A percentile compares a stretch with the other conserved stretches of the same genome.
phyloP scores from a whole-genome alignment of 2,797 vertebrate genomes.

The Acanthis flammea region DNA sequence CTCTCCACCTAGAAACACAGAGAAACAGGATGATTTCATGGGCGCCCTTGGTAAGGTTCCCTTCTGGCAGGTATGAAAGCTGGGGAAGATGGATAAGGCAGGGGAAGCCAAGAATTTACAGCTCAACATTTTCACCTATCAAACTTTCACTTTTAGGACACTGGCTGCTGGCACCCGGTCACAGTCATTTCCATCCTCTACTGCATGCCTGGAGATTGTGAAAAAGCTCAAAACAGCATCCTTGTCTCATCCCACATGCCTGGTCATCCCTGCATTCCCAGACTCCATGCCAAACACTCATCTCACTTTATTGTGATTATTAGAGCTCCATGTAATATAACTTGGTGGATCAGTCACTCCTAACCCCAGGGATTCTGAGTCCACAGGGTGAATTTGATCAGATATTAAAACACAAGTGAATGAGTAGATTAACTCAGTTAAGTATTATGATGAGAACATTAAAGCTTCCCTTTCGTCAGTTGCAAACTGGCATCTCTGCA shows the following conservation, averaged over 20 bases:
- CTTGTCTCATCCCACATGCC: background rate
- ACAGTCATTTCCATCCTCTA: background rate
- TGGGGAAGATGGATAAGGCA: background rate
- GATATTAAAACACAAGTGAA: background rate
- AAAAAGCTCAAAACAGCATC: background rate
- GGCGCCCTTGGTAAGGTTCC: background rate
- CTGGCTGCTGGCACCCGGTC: background rate
- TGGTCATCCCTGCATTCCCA: background rate
- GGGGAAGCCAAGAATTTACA: background rate
- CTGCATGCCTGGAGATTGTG: background rate
- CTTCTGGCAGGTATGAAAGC: background rate
- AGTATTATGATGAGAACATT: background rate
- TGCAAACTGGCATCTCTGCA: background rate
- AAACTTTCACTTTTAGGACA: background rate
- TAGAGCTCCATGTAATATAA: background rate
- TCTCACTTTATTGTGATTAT: background rate
- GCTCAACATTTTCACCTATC: background rate
- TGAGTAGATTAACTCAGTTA: background rate
- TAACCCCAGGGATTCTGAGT: background rate
- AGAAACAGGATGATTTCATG: background rate
- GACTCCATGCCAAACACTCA: fast-evolving
- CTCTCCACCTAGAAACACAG: background rate
- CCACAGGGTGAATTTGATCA: background rate
- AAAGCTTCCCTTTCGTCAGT: background rate
- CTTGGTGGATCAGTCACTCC: background rate